Evolutionary conservation across 2,888 invertebrate genomes (phyloP), one percentile per base, ranked within the genome.

Genomic region (Allophyes oxyacanthae): DNA sequence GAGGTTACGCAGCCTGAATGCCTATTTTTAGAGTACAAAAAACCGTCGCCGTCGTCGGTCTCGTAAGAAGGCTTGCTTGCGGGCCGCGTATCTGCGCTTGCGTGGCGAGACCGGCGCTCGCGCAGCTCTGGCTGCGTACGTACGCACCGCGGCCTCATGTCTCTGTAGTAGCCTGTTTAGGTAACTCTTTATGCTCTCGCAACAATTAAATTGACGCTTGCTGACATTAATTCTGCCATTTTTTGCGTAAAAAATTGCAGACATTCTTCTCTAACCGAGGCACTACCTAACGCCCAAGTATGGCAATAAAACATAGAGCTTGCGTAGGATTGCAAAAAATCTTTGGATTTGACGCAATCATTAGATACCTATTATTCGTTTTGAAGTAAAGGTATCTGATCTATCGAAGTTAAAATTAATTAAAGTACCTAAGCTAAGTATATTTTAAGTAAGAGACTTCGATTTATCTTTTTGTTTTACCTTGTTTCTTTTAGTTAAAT

Each of bases 1-100:
- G 64, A 69, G 61, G 62, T 80, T 78, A 77, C 75, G 75, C 69
- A 67, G 74, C 38, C 48, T 59, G 41, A 61, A 66, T 62, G 52
- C 25, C 60, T 76, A 64, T 64, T 76, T 75, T 49, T 58, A 65
- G 55, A 48, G 57, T 63, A 69, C 67, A 79, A 80, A 79, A 78
- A 80, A 64, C 6, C 6, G 41, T 42, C 50, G 28, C 4, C 13
- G 32, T 45, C 36, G 46, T 36, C 43, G 64, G 11, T 64, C 62
- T 70, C 58, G 66, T 68, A 74, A 67, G 61, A 34, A 62, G 54
- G 57, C 46, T 52, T 62, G 34, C 25, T 49, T 36, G 40, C 42
- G 40, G 40, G 32, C 37, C 36, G 46, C 38, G 34, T 33, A 33
- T 28, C 40, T 30, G 28, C 40, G 28, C 41, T 45, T 15, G 37